Conservation (phyloP, 1,140 invertebrate species). For the Colletes gigas region DNA sequence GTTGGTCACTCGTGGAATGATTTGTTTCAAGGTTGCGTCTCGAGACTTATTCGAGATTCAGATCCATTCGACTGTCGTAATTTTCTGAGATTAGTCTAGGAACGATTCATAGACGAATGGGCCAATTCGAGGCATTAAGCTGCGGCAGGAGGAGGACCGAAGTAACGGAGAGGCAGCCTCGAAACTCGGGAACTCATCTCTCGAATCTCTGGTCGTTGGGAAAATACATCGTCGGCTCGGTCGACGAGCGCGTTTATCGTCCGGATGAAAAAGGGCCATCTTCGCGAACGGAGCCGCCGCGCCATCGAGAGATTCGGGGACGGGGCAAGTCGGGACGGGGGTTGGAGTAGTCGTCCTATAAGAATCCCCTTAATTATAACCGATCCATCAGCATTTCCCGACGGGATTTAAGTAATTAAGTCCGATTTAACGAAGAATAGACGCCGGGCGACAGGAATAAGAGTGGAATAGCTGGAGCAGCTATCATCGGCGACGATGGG, state of each 20-base stretch:
- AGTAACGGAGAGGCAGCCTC: no score
- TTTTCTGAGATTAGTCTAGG: not conserved
- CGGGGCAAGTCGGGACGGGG: slow-evolving; percentile 8
- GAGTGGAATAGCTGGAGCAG: slow-evolving; percentile 60
- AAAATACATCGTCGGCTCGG: slow-evolving; percentile 7
- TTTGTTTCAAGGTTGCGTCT: no score
- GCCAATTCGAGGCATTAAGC: not conserved
- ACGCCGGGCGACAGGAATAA: slow-evolving; percentile 63
- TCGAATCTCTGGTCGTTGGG: slow-evolving; percentile 21
- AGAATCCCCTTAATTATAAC: slow-evolving; percentile 71
- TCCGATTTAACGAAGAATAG: slow-evolving; percentile 73
- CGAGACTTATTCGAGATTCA: not conserved
- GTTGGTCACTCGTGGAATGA: no score
- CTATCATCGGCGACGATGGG: slow-evolving; percentile 45
- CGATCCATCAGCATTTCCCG: slow-evolving; percentile 71
- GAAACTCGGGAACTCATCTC: slow-evolving; percentile 19
- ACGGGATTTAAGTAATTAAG: slow-evolving; percentile 72
- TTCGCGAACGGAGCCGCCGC: not conserved
- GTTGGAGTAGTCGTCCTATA: slow-evolving; percentile 43
- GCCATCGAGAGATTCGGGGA: slow-evolving; percentile 12
- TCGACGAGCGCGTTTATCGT: slow-evolving; percentile 36
- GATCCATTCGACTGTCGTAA: not conserved
- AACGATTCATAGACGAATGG: not conserved
- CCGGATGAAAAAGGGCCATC: slow-evolving; percentile 53
- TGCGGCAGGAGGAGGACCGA: not conserved